Conservation (phyloP, 2,888 invertebrate species). For the Athetis lepigone region DNA sequence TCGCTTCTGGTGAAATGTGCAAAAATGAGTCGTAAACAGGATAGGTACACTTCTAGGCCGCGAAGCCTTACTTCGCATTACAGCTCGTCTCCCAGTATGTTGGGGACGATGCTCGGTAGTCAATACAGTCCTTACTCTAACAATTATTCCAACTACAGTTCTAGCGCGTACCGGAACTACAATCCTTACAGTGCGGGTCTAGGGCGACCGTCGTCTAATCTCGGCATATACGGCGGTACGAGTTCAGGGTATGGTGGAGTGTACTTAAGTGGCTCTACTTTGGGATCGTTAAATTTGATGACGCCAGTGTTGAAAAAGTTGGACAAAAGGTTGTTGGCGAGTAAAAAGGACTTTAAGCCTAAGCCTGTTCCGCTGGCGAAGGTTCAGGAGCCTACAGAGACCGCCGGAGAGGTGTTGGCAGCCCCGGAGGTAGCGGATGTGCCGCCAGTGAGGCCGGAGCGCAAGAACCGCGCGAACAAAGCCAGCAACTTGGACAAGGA, state of each 20-base stretch:
- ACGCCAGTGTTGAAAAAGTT: slow-evolving; percentile 89
- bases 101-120: slow-evolving; percentile 82
- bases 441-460: slow-evolving; percentile 82
- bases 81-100: slow-evolving; percentile 86
- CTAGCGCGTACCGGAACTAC: slow-evolving; percentile 84
- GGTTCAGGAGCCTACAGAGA: slow-evolving; percentile 68
- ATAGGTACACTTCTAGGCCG: slow-evolving; percentile 83
- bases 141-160: slow-evolving; percentile 81
- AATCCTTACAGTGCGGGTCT: slow-evolving; percentile 86
- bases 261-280: slow-evolving; percentile 91
- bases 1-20: slow-evolving; percentile 75
- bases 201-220: slow-evolving; percentile 80
- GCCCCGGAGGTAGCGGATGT: slow-evolving; percentile 53
- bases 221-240: slow-evolving; percentile 91
- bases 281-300: slow-evolving; percentile 91
- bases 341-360: slow-evolving; percentile 88
- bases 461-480: slow-evolving; percentile 76
- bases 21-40: slow-evolving; percentile 87
- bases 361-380: slow-evolving; percentile 83
- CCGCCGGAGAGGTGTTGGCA: slow-evolving; percentile 43
- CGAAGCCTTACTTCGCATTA: slow-evolving; percentile 84
- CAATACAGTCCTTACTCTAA: slow-evolving; percentile 83
- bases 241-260: slow-evolving; percentile 93
- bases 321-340: slow-evolving; percentile 86
- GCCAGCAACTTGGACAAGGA: slow-evolving; percentile 80